These are phyloP conservation scores for Oscheius sp. DNA, from an alignment of 2,888 invertebrate species.

Conservation along the genomic window DNA sequence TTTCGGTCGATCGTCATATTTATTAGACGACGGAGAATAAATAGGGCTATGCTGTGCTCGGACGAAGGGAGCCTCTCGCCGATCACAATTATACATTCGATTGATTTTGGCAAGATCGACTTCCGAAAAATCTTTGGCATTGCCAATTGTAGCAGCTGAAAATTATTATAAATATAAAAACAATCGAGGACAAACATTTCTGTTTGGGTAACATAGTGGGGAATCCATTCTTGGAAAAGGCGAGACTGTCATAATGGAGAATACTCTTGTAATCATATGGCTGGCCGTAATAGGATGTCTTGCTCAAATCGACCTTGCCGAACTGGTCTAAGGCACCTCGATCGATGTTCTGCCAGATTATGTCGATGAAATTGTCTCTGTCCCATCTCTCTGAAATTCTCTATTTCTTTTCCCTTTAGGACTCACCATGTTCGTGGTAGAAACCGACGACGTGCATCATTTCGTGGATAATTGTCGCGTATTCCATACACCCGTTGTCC, in stretches of 20 bases:
- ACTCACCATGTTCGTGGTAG: conserved; percentile 71
- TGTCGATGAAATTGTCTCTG: conserved; percentile 72
- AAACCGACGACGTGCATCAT: conserved; percentile 72
- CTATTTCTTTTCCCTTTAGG: not conserved
- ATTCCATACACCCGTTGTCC: conserved; percentile 73
- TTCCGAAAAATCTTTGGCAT: conserved; percentile 71
- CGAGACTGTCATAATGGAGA: conserved; percentile 73
- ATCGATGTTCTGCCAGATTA: conserved; percentile 73
- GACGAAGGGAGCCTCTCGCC: conserved; percentile 57
- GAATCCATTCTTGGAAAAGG: conserved; percentile 73
- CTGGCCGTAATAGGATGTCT: conserved; percentile 73
- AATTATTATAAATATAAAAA: not conserved
- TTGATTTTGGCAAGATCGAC: conserved; percentile 73
- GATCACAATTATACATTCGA: conserved; percentile 72
- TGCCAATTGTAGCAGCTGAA: conserved; percentile 66
- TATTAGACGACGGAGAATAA: conserved; percentile 45
- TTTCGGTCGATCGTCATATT: conserved; percentile 56
- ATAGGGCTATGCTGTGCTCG: conserved; percentile 55
- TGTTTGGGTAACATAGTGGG: conserved; percentile 72
- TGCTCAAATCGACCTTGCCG: conserved; percentile 73
- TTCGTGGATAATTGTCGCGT: conserved; percentile 72
- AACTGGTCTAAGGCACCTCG: conserved; percentile 73
- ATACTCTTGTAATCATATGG: conserved; percentile 73
- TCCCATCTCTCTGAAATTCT: conserved; percentile 69
- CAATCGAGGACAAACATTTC: conserved; percentile 57